Conservation (phyloP, 2,888 invertebrate species). For the Zygaena filipendulae region DNA sequence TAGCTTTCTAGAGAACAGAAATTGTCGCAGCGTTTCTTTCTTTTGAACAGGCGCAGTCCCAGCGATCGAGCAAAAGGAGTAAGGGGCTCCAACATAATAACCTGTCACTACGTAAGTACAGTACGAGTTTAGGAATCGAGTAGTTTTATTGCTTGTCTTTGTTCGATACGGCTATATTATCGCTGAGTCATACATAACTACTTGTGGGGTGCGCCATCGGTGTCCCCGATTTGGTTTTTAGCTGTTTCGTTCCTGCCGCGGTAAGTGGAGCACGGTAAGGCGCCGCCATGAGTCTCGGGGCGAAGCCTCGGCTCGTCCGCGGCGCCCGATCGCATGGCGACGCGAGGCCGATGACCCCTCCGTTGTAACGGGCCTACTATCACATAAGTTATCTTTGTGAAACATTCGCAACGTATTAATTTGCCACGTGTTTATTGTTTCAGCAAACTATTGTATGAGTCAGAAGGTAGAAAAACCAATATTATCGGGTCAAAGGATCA, state of each 20-base stretch:
- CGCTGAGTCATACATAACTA: slow-evolving; percentile 24
- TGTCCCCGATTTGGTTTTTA: slow-evolving; percentile 20
- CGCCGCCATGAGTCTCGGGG: slow-evolving; percentile 31
- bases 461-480: slow-evolving; percentile 99
- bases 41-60: slow-evolving; percentile 68
- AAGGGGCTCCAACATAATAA: slow-evolving; percentile 70
- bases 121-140: too few species aligned
- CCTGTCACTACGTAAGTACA: slow-evolving; percentile 67
- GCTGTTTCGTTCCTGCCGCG: slow-evolving; percentile 25
- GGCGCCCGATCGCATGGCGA: slow-evolving; percentile 26
- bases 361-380: slow-evolving; percentile 27
- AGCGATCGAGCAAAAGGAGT: slow-evolving; percentile 67
- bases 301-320: slow-evolving; percentile 22
- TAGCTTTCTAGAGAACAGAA: slow-evolving; percentile 58
- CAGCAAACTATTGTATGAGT: slow-evolving; percentile 98
- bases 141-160: slow-evolving; percentile 21
- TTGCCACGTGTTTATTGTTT: slow-evolving; percentile 67
- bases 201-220: slow-evolving; percentile 24
- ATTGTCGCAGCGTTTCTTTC: slow-evolving; percentile 62
- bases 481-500: slow-evolving; percentile 99
- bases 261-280: slow-evolving; percentile 31
- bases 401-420: slow-evolving; percentile 30
- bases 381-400: slow-evolving; percentile 26
- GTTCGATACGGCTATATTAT: slow-evolving; percentile 23
- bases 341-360: slow-evolving; percentile 52